Percentiles rank a stretch among this genome's conserved stretches.
Evolutionary conservation across 2,113 vertebrate species (phyloP).

Genomic region (Acrocephalus arundinaceus): DNA sequence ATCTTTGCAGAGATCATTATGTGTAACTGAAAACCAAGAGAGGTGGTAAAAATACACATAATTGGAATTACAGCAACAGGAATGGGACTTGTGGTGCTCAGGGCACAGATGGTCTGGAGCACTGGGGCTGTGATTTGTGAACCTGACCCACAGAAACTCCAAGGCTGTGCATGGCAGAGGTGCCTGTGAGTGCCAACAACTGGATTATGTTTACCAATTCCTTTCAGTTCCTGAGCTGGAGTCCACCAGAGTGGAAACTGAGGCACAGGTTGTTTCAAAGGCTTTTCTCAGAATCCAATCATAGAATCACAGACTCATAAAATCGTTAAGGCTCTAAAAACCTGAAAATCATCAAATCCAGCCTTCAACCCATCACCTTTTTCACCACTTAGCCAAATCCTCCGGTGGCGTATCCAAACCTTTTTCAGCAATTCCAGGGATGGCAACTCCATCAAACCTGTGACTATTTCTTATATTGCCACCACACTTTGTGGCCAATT

Average conservation of each 20-base stretch:
- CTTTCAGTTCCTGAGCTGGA: background rate
- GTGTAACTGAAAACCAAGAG: background rate
- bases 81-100: background rate
- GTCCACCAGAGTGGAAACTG: background rate
- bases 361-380: background rate
- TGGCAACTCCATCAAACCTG: background rate
- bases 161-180: background rate
- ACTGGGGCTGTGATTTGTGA: background rate
- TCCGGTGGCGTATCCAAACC: background rate
- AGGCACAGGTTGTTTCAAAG: background rate
- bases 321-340: background rate
- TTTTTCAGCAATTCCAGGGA: background rate
- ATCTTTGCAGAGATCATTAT: background rate
- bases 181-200: background rate
- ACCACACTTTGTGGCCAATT: background rate
- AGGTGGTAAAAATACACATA: background rate
- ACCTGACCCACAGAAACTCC: background rate
- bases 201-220: background rate
- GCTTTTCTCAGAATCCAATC: background rate
- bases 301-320: background rate
- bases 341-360: background rate
- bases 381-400: background rate
- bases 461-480: background rate
- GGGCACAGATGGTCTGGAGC: background rate
- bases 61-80: background rate